Base-by-base conservation (phyloP, 2,797 vertebrate species). In the Rhodeus uyekii region DNA sequence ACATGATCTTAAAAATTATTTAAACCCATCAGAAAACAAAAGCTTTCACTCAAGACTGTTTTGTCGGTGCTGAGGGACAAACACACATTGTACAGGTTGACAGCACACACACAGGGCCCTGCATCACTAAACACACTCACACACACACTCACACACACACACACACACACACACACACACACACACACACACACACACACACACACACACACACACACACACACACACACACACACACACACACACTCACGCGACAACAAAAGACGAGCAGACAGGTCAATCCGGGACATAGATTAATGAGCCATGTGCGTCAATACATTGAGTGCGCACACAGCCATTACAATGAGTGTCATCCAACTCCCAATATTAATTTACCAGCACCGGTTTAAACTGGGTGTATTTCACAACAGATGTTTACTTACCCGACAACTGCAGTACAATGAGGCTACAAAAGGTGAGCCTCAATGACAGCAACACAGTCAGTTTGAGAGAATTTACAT, bases 21-120 rank as follows among this genome's bases (percentile, higher is more conserved):
- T 80, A 75, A 68, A 58, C 61, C 53, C 60, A 58, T 80, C 38
- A 72, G 64, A 64, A 79, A 76, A 89, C 87, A 86, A 85, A 89
- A 82, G 71, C 77, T 78, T 82, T 75, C 80, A 22, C 82, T 67
- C 64, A 13, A 77, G 60, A 76, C 53, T 65, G 74, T 78, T 80
- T 44, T 71, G 69, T 65, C 27, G 13, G 69, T 63, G 27, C n/a
- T 36, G 72, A 78, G 38, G 67, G 34, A 68, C 76, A 77, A 79
- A 53, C 55, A 72, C 38, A 79, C 42, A 82, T 76, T 80, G 46
- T 72, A 38, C 48, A 63, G 67, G 24, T 32, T 80, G 82, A 82
- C 50, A 77, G 78, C 81, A 69, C 55, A 71, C 55, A 71, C 14
- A 73, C 76, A 64, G 64, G 39, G 27, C 29, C 27, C 36, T 78